Conservation (phyloP, 2,797 vertebrate genomes). For the Cirrhinus molitorella region DNA sequence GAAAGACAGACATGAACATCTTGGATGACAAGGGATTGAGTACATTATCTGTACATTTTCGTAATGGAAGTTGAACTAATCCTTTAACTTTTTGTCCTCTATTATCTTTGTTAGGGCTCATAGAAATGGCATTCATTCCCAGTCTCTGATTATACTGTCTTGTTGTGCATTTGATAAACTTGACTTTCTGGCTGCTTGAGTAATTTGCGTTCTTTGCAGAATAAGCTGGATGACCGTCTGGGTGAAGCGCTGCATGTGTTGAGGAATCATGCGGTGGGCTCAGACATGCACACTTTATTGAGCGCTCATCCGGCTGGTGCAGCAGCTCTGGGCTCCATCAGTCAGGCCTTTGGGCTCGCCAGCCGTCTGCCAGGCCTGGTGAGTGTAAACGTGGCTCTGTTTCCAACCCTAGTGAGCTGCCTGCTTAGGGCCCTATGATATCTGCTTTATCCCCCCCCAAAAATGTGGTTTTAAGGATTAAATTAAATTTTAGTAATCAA, state of each 20-base stretch:
- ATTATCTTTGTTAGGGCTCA: neutral
- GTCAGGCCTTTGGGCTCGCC: conserved; percentile 81
- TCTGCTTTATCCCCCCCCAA: no score
- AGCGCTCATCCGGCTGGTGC: conserved; percentile 65
- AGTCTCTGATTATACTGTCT: neutral
- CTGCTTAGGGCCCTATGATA: neutral
- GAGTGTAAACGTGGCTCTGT: neutral
- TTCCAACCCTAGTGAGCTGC: neutral
- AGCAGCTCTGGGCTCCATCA: conserved; percentile 76
- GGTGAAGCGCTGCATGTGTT: conserved; percentile 96
- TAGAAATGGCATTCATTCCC: neutral
- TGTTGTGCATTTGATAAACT: neutral
- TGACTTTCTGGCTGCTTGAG: neutral
- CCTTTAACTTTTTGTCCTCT: neutral
- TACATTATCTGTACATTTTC: no score
- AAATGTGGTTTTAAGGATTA: no score
- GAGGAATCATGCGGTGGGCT: conserved; percentile 90
- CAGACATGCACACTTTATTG: conserved; percentile 88
- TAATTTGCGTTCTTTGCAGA: conserved; percentile 70
- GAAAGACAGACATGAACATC: no score
- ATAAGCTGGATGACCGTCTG: conserved; percentile 94
- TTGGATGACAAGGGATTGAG: no score
- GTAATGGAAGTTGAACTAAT: no score
- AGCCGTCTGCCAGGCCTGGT: conserved; percentile 86
- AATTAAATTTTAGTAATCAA: no score